These are phyloP conservation scores for Haliclona indistincta DNA, from an alignment of 37 sponge, comb jelly and placozoan species.

Conservation along the genomic window DNA sequence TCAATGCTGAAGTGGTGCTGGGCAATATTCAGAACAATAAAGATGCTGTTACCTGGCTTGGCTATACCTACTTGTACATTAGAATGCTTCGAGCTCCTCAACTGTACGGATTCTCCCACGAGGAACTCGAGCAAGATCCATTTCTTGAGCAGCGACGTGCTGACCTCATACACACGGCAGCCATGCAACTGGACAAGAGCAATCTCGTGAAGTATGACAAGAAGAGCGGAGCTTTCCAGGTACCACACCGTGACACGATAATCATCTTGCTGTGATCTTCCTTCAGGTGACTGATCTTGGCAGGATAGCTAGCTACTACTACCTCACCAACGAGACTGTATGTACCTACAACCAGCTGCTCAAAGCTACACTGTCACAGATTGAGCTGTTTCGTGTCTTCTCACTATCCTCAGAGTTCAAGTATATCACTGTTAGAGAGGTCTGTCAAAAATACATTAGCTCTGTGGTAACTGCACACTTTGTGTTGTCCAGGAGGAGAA, in stretches of 20 bases:
- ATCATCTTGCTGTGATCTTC: not conserved
- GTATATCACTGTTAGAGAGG: slow-evolving; percentile 96
- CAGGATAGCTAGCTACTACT: slow-evolving; percentile 98
- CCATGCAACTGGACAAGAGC: slow-evolving; percentile 80
- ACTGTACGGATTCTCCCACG: slow-evolving; percentile 82
- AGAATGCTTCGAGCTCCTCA: slow-evolving; percentile 91
- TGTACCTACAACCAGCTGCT: slow-evolving; percentile 95
- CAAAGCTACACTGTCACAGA: slow-evolving; percentile 95
- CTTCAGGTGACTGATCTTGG: slow-evolving; percentile 93
- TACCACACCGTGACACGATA: not conserved
- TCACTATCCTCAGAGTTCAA: slow-evolving; percentile 98
- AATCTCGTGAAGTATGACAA: slow-evolving; percentile 94
- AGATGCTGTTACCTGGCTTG: slow-evolving; percentile 96
- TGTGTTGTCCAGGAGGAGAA: slow-evolving; percentile 86
- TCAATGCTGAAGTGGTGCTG: slow-evolving; percentile 98
- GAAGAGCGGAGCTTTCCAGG: slow-evolving; percentile 92
- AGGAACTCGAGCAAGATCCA: slow-evolving; percentile 77
- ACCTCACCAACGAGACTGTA: slow-evolving; percentile 90
- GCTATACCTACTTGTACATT: slow-evolving; percentile 97
- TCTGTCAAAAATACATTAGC: slow-evolving; percentile 3
- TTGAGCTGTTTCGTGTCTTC: slow-evolving; percentile 96
- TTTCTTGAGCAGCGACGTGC: slow-evolving; percentile 87
- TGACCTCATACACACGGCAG: slow-evolving; percentile 98
- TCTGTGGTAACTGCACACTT: not conserved
- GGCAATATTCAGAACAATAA: slow-evolving; percentile 93